These are phyloP conservation scores for Teleogryllus oceanicus DNA, from an alignment of 2,888 invertebrate species.

Conservation along the genomic window DNA sequence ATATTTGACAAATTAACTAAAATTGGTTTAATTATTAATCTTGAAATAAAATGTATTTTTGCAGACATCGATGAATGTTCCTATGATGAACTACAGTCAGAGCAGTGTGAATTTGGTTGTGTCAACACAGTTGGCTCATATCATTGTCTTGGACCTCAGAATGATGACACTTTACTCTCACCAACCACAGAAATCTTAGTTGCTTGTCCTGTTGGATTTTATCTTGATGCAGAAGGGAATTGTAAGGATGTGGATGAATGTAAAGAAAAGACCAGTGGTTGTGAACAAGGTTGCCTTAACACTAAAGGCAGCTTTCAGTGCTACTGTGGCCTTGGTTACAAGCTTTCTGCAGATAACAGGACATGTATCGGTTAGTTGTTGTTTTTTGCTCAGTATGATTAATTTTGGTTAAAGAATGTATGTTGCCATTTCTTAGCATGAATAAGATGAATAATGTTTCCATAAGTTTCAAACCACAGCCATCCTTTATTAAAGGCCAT, in stretches of 20 bases:
- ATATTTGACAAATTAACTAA: neutral
- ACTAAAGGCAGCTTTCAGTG: slow-evolving; percentile 45
- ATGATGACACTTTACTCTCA: slow-evolving; percentile 22
- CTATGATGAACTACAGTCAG: slow-evolving; percentile 49
- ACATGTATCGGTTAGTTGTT: slow-evolving; percentile 29
- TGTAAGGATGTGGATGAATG: slow-evolving; percentile 53
- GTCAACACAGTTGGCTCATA: slow-evolving; percentile 61
- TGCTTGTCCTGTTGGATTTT: slow-evolving; percentile 41
- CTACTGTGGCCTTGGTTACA: slow-evolving; percentile 39
- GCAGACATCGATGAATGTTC: slow-evolving; percentile 57
- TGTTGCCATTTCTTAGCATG: too few relatives aligned
- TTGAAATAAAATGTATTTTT: slow-evolving; percentile 31
- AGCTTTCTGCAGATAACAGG: slow-evolving; percentile 29
- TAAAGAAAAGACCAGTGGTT: slow-evolving; percentile 43
- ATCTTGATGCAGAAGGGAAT: slow-evolving; percentile 38
- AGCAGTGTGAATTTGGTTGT: slow-evolving; percentile 47
- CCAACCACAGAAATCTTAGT: neutral
- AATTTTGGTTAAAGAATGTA: neutral
- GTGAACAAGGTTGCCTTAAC: slow-evolving; percentile 52
- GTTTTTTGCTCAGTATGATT: neutral
- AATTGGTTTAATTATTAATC: too few relatives aligned
- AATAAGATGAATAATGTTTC: too few relatives aligned
- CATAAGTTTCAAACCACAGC: too few relatives aligned
- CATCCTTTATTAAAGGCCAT: too few relatives aligned
- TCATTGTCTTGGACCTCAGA: slow-evolving; percentile 47